Conservation (phyloP, 2,888 invertebrate genomes). For the Isoperla grammatica region DNA sequence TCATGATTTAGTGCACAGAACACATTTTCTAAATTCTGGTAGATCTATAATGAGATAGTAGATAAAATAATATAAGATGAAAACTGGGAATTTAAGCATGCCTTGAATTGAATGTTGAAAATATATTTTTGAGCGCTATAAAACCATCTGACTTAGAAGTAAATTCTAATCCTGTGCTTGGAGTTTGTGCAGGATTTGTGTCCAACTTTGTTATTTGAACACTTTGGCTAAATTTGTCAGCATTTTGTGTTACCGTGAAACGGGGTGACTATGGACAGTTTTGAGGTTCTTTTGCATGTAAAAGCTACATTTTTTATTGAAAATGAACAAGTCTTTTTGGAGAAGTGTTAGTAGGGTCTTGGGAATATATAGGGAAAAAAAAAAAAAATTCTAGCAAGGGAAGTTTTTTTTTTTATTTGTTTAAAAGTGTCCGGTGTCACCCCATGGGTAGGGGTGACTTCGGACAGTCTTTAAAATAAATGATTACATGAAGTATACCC, state of each 20-base stretch:
- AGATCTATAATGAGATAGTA: no score
- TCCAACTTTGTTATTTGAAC: neutral
- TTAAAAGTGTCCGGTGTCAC: no score
- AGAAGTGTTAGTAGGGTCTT: no score
- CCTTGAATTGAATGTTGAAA: neutral
- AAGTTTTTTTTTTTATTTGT: neutral
- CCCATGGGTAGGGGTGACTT: neutral
- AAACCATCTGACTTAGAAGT: neutral
- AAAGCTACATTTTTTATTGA: no score
- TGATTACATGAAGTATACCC: neutral
- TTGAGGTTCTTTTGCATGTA: no score
- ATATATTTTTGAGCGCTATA: constrained; percentile 1
- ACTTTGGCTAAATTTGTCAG: neutral
- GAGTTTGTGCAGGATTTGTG: neutral
- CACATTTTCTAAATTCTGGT: no score
- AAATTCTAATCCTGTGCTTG: neutral
- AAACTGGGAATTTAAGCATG: no score
- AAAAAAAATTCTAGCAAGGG: neutral
- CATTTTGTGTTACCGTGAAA: no score
- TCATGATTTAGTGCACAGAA: no score
- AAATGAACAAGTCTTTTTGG: no score
- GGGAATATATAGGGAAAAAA: neutral
- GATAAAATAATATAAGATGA: no score
- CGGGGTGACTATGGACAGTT: no score
- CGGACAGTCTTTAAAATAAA: neutral